These are phyloP conservation scores for Halictus quadricinctus DNA, from an alignment of 2,888 invertebrate species.

Conservation along the genomic window DNA sequence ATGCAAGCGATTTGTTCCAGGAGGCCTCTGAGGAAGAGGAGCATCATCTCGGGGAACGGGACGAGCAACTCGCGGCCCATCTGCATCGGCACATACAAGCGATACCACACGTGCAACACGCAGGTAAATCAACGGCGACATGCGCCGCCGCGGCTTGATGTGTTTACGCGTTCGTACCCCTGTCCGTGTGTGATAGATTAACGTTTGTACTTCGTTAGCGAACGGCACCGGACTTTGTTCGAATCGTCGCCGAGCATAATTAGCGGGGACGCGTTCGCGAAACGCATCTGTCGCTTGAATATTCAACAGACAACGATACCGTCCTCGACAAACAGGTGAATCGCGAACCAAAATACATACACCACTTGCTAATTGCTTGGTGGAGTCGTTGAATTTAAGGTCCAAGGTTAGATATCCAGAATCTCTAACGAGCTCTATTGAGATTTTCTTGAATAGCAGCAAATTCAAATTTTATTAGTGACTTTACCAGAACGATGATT, in stretches of 20 bases:
- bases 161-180: constrained; percentile 43
- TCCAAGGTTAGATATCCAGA: background rate
- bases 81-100: constrained; percentile 89
- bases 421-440: no score
- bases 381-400: background rate
- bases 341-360: background rate
- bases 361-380: background rate
- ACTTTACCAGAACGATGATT: background rate
- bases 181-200: constrained; percentile 37
- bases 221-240: background rate
- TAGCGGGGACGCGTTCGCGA: background rate
- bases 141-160: constrained; percentile 25
- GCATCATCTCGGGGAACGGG: constrained; percentile 72
- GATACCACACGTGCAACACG: constrained; percentile 92
- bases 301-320: background rate
- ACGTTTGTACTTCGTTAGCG: constrained; percentile 33
- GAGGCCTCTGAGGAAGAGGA: constrained; percentile 75
- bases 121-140: constrained; percentile 84
- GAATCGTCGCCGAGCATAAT: constrained; percentile 9
- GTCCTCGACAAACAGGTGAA: background rate
- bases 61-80: constrained; percentile 80
- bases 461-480: background rate
- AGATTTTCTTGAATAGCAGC: no score
- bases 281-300: constrained; percentile 1
- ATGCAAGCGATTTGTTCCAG: constrained; percentile 71